These are phyloP conservation scores for Neodon shergylaensis DNA, from an alignment of 2,113 vertebrate species.

Conservation along the genomic window DNA sequence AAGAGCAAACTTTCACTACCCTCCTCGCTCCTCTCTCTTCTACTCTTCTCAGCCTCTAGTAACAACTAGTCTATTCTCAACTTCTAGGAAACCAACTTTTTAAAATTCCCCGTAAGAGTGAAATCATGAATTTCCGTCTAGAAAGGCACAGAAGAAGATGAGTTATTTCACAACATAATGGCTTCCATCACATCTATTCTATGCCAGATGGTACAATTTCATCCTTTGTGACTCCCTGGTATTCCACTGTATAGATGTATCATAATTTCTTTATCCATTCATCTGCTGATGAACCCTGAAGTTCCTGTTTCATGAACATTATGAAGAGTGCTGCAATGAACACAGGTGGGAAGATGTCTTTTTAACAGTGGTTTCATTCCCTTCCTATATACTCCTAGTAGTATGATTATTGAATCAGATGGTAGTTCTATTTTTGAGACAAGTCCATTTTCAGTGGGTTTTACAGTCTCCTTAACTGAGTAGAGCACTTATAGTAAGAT, in stretches of 20 bases:
- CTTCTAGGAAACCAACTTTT: not conserved
- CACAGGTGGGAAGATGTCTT: not conserved
- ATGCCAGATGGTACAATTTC: not conserved
- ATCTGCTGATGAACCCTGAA: not conserved
- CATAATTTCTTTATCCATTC: not conserved
- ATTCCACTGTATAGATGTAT: not conserved
- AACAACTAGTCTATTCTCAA: not conserved
- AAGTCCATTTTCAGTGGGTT: not conserved
- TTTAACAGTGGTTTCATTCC: not conserved
- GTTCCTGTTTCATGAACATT: not conserved
- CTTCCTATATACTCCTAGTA: too few relatives aligned
- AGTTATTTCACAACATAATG: not conserved
- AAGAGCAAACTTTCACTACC: not conserved
- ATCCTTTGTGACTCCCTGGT: not conserved
- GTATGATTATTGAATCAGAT: not conserved
- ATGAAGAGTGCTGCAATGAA: not conserved
- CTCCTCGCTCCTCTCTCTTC: too few relatives aligned
- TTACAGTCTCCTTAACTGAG: not conserved
- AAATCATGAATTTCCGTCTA: not conserved
- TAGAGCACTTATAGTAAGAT: not conserved
- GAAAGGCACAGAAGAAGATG: not conserved
- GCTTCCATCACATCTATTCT: not conserved
- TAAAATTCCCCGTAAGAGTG: not conserved
- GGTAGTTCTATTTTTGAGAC: not conserved
- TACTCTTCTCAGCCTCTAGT: not conserved